Base-by-base conservation (phyloP, 2,113 vertebrate genomes). In the Cynoglossus semilaevis region DNA sequence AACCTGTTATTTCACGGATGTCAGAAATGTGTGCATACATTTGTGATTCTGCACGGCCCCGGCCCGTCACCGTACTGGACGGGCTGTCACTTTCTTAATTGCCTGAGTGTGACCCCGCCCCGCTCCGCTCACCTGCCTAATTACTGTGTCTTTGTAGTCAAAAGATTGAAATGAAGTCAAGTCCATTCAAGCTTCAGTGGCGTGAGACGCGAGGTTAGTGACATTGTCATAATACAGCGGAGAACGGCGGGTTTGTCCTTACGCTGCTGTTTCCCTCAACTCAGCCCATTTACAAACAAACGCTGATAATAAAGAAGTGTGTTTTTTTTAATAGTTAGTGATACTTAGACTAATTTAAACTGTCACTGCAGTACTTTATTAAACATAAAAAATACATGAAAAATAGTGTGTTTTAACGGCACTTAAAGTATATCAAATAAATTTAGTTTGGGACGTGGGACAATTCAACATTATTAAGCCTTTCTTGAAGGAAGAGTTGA, bases 81-180 rank as follows among this genome's bases (percentile, higher is more conserved):
- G 69, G 65, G 75, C 82, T 87, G 87, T 87, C 87, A 86, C 75
- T 78, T 87, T 67, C 73, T 82, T 88, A 88, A 88, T 88, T 88
- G 87, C 85, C 69, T 86, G 78, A 79, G 80, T n/a, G 5, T 63
- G 83, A 88, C 77, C 87, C 62, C 50, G 55, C 70, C 77, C 77
- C 5, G 51, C 71, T 79, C 71, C 47, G 61, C 67, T 85, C 79
- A 87, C 83, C 83, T 87, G 87, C 70, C 82, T 88, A 88, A 88
- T 88, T 88, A 86, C 82, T 75, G 80, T 67, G 80, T 79, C 84
- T 85, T 64, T 83, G 58, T 58, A 72, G 83, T 58, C 65, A 70
- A 69, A 51, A 78, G 73, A 85, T 37, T 54, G 77, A 79, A 80
- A 83, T 64, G 44, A 82, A 65, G 71, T 62, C 9, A 51, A 63